Conservation (phyloP, 2,113 vertebrate species). For the Hepsetus odoe region DNA sequence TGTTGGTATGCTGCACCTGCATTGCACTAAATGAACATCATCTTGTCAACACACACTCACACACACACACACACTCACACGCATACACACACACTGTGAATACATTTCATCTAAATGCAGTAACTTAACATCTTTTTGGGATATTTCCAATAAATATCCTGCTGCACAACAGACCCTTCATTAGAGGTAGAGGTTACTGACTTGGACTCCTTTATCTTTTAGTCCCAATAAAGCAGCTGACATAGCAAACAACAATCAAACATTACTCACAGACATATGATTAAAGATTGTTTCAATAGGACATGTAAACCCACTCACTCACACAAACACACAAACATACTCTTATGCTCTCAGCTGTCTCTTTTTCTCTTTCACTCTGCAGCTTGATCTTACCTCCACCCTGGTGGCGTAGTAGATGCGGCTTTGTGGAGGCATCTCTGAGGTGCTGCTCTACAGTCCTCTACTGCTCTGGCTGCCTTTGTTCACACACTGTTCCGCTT, state of each 20-base stretch:
- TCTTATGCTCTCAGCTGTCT: not conserved
- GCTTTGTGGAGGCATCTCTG: conserved; percentile 1
- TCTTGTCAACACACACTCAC: not conserved
- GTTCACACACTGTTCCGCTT: not conserved
- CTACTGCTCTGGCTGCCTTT: not conserved
- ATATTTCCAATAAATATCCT: not conserved
- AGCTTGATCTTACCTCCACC: not conserved
- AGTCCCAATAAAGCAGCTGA: not conserved
- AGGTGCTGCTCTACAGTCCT: not conserved
- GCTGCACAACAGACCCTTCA: not conserved
- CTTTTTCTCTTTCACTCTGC: not conserved
- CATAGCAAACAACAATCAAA: not conserved
- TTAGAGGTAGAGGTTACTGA: not conserved
- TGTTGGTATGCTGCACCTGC: not conserved
- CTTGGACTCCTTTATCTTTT: not conserved
- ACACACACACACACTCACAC: not conserved
- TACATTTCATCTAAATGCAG: not conserved
- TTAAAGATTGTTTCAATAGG: not conserved
- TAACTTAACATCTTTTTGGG: not conserved
- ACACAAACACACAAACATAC: not conserved
- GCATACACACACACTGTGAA: not conserved
- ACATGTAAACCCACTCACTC: not conserved
- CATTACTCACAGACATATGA: not conserved
- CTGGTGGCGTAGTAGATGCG: not conserved
- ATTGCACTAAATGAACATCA: conserved; percentile 11